phyloP scores from a whole-genome alignment of 2,888 invertebrate genomes.

The Drosophila anceps region DNA sequence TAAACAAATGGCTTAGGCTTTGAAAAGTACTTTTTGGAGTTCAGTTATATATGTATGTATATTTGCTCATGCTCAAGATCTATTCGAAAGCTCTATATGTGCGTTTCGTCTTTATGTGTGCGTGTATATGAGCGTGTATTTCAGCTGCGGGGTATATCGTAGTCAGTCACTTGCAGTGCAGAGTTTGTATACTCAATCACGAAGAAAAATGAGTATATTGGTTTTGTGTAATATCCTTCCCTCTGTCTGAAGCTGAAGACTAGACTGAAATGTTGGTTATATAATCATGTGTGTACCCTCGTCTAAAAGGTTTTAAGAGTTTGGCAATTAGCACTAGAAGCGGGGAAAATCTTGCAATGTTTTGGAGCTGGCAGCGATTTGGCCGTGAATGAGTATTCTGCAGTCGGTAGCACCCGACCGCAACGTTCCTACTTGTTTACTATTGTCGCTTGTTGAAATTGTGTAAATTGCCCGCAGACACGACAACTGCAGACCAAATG shows the following conservation, averaged over 20 bases:
- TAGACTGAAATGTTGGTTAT: too few species aligned
- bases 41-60: not conserved
- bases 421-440: not conserved
- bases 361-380: too few species aligned
- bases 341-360: too few species aligned
- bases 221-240: not conserved
- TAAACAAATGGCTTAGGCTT: not conserved
- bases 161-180: not conserved
- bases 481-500: conserved; percentile 43
- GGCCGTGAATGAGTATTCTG: too few species aligned
- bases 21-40: not conserved
- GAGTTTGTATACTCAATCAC: conserved; percentile 3
- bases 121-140: not conserved
- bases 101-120: too few species aligned
- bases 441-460: conserved; percentile 67
- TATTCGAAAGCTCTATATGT: not conserved
- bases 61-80: not conserved
- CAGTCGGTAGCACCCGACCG: too few species aligned
- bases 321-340: too few species aligned
- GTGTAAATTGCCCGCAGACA: conserved; percentile 72
- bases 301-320: too few species aligned
- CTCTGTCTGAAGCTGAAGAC: too few species aligned
- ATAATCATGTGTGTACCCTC: too few species aligned
- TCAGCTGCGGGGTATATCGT: not conserved
- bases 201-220: not conserved